Percentiles rank a stretch among this genome's conserved stretches.
Evolutionary conservation across 2,113 vertebrate species (phyloP).

Genomic region (Trochalopteron elliotii): DNA sequence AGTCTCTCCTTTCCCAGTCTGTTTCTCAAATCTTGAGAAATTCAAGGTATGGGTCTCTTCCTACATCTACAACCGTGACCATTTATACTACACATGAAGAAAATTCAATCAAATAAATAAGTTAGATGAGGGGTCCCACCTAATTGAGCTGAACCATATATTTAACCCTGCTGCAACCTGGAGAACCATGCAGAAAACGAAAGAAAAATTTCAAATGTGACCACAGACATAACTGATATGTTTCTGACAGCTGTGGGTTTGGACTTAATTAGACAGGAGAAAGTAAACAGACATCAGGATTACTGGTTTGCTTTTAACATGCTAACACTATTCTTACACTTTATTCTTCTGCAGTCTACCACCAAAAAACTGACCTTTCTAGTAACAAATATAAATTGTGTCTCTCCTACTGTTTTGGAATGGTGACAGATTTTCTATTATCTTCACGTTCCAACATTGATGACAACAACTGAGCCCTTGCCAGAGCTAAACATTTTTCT

Average conservation of each 20-base stretch:
- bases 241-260: not conserved
- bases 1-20: not conserved
- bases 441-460: not conserved
- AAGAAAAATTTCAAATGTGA: not conserved
- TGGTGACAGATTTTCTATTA: not conserved
- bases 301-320: not conserved
- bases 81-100: not conserved
- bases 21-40: not conserved
- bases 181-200: not conserved
- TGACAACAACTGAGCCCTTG: not conserved
- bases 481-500: not conserved
- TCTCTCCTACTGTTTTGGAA: not conserved
- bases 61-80: not conserved
- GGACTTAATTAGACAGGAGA: not conserved
- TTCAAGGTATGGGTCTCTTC: not conserved
- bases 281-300: not conserved
- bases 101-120: not conserved
- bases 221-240: not conserved
- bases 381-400: not conserved
- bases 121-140: not conserved
- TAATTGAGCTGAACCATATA: not conserved
- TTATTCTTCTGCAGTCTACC: rapidly evolving
- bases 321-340: not conserved
- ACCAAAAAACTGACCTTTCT: not conserved
- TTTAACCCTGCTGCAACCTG: not conserved